Evolutionary conservation across 2,888 invertebrate genomes (phyloP).

Genomic region (Pheosia gnoma): DNA sequence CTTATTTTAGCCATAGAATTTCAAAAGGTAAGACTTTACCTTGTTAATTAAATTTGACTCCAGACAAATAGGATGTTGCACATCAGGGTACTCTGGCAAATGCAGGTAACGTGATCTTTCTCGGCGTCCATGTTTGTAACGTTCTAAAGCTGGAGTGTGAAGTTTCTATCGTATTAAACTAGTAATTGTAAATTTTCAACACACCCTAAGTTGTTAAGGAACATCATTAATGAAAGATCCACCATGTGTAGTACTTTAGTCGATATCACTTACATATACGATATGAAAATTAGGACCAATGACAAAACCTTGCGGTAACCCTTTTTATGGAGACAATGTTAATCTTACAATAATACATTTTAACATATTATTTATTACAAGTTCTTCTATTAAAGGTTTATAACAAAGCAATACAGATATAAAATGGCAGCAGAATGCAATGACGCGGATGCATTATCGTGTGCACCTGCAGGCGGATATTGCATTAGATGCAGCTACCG

Average conservation of each 20-base stretch:
- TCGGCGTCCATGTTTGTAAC: not conserved
- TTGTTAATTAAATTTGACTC: not conserved
- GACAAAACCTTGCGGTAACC: not conserved
- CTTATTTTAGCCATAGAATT: too few species aligned
- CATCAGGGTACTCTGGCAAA: conserved; percentile 54
- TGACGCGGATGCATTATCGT: conserved; percentile 64
- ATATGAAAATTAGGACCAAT: too few species aligned
- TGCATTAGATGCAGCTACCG: conserved; percentile 73
- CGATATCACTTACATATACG: too few species aligned
- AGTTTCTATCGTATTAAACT: not conserved
- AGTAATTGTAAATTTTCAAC: conserved; percentile 6
- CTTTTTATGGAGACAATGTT: not conserved
- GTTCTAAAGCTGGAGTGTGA: not conserved
- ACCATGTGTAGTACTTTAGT: too few species aligned
- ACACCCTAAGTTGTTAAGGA: not conserved
- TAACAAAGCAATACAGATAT: conserved; percentile 31
- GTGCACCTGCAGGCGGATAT: conserved; percentile 72
- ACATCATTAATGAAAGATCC: too few species aligned
- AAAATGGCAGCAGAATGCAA: conserved; percentile 41
- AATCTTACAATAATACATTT: not conserved
- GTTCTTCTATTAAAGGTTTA: conserved; percentile 10
- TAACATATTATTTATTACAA: conserved; percentile 4
- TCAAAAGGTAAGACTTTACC: too few species aligned
- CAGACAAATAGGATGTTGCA: conserved; percentile 56
- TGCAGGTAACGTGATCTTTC: conserved; percentile 48